Conservation (phyloP, 2,888 invertebrate genomes). For the Stenoptilia bipunctidactyla region DNA sequence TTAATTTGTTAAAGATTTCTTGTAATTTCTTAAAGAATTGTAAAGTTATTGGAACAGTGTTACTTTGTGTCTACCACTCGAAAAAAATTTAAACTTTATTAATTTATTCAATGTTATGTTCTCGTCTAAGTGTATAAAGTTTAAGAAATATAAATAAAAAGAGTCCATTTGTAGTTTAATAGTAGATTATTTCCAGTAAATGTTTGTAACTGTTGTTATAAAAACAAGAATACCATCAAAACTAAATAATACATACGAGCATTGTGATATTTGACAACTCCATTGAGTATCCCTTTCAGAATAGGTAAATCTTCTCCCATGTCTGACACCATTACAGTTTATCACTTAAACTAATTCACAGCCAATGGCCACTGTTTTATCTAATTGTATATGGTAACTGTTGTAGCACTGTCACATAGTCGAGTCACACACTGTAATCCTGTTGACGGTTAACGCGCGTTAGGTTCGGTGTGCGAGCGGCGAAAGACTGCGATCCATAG, state of each 20-base stretch:
- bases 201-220: no score
- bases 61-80: no score
- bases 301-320: slow-evolving; percentile 94
- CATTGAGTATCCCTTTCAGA: slow-evolving; percentile 90
- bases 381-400: slow-evolving; percentile 59
- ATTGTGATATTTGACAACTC: slow-evolving; percentile 92
- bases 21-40: no score
- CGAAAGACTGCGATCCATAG: slow-evolving; percentile 50
- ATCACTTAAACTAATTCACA: slow-evolving; percentile 63
- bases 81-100: no score
- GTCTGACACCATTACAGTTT: slow-evolving; percentile 65
- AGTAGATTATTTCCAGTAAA: no score
- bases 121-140: no score
- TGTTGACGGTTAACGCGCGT: slow-evolving; percentile 43
- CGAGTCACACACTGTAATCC: slow-evolving; percentile 62
- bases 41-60: no score
- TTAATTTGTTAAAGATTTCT: no score
- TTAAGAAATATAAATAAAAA: no score
- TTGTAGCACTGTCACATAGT: slow-evolving; percentile 41
- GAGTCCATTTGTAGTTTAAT: no score
- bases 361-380: slow-evolving; percentile 59
- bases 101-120: no score
- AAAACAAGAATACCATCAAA: neutral
- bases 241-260: slow-evolving; percentile 82
- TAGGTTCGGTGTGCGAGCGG: slow-evolving; percentile 10